Percentiles rank a stretch among this genome's conserved stretches.
These are phyloP conservation scores for Eudemis profundana DNA, from an alignment of 2,888 invertebrate genomes.

Conservation along the genomic window DNA sequence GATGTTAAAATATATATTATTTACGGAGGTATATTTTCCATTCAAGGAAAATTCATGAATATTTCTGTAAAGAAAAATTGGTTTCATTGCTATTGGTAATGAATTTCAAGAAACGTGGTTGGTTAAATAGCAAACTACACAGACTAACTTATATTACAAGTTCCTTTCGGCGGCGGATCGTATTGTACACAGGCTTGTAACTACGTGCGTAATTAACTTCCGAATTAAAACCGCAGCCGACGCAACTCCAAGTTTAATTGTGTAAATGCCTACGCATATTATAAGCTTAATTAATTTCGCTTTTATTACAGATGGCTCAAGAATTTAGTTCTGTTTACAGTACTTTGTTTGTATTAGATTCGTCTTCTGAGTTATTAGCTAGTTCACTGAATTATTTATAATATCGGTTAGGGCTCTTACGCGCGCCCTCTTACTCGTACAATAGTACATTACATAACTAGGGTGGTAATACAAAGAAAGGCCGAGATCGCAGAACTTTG, in stretches of 20 bases:
- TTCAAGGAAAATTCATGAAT: no score
- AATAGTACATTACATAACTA: no score
- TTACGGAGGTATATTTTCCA: no score
- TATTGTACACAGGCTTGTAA: slow-evolving; percentile 14
- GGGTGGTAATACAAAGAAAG: no score
- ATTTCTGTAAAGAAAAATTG: not conserved
- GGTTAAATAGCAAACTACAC: slow-evolving; percentile 6
- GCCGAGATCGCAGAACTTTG: no score
- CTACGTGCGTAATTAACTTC: slow-evolving; percentile 48
- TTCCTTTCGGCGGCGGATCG: slow-evolving; percentile 28
- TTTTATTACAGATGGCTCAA: slow-evolving; percentile 24
- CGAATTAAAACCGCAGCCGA: slow-evolving; percentile 49
- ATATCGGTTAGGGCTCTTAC: no score
- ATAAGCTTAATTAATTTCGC: slow-evolving; percentile 39
- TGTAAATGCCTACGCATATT: slow-evolving; percentile 41
- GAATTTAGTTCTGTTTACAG: slow-evolving; percentile 12
- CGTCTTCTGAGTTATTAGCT: not conserved
- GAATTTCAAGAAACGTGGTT: not conserved
- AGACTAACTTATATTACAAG: slow-evolving; percentile 29
- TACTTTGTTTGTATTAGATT: not conserved
- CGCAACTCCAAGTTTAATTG: slow-evolving; percentile 38
- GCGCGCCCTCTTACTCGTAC: no score
- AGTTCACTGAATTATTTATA: not conserved
- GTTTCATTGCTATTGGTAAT: not conserved
- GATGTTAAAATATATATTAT: no score